Base-by-base conservation (phyloP, 2,113 vertebrate genomes). In the Cyrtonyx montezumae region DNA sequence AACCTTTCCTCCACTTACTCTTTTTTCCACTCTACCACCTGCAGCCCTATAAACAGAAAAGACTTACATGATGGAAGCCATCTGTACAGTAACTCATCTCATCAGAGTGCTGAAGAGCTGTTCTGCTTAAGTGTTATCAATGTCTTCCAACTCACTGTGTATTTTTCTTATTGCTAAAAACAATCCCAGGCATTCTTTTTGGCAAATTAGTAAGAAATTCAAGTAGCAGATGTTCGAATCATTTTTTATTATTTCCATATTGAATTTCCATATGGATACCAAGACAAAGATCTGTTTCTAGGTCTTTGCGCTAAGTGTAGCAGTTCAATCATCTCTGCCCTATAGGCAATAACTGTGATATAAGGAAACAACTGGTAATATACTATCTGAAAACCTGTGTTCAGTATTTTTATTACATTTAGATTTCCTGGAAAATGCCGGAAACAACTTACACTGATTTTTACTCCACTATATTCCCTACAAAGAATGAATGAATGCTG, bases 71-170 rank as follows among this genome's bases (percentile, higher is more conserved):
- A 97, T 96, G 88, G 96, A 95, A 97, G 87, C 97, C 97, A 97
- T 97, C 97, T 98, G 97, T 90, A 97, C 82, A 95, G 92, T 96
- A 97, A 97, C 90, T 98, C 87, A 87, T 97, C 93, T 95, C 91
- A 97, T 97, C 95, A 97, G 96, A 96, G 81, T 48, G 81, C n/a
- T 76, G 90, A 97, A 96, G 92, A 80, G 93, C 43, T 56, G 82
- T 84, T 95, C 79, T 89, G 79, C 95, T 98, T 78, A 95, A 97
- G 93, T 94, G 88, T 92, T 97, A 95, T 95, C 94, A 91, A 66
- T 92, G 84, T 94, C 96, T 97, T 97, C 94, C 90, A 95, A 93
- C 78, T 79, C 93, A 94, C 79, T 94, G 74, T 96, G 88, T 96
- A 96, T 96, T 96, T 97, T 92, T 93, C 81, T 96, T 96, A 96